Conservation (phyloP, 2,888 invertebrate genomes). For the Lutraria lutraria region DNA sequence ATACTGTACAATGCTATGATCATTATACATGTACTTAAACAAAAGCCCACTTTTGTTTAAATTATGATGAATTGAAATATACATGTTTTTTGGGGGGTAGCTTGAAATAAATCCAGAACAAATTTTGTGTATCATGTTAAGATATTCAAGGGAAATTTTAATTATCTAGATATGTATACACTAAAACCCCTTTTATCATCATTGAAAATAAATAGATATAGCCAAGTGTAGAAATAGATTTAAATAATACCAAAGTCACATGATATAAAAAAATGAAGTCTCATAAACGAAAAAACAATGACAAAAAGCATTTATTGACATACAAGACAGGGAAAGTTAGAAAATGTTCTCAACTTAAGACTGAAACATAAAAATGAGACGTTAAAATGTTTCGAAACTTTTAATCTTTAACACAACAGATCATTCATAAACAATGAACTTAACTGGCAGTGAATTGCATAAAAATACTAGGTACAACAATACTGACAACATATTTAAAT, state of each 20-base stretch:
- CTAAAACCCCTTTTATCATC: not conserved
- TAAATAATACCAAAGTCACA: not conserved
- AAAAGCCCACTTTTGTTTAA: not conserved
- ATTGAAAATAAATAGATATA: not conserved
- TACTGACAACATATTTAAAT: conserved; percentile 6
- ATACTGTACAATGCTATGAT: not conserved
- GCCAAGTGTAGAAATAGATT: not conserved
- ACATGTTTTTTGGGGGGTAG: not conserved
- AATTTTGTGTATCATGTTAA: not conserved
- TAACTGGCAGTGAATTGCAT: conserved; percentile 21
- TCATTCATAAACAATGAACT: not conserved
- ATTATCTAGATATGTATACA: not conserved
- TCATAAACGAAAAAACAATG: not conserved
- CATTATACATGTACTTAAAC: not conserved
- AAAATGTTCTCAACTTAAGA: not conserved
- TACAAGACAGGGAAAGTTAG: not conserved
- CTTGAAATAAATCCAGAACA: not conserved
- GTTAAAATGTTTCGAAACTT: not conserved
- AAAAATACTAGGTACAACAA: not conserved
- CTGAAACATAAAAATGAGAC: conserved; percentile 13
- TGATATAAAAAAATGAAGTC: not conserved
- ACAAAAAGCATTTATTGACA: not conserved
- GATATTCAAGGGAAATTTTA: not conserved
- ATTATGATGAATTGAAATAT: not conserved
- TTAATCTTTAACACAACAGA: not conserved